Evolutionary conservation across 1,140 invertebrate genomes (phyloP).

Genomic region (Stenopsyche tienmushanensis): DNA sequence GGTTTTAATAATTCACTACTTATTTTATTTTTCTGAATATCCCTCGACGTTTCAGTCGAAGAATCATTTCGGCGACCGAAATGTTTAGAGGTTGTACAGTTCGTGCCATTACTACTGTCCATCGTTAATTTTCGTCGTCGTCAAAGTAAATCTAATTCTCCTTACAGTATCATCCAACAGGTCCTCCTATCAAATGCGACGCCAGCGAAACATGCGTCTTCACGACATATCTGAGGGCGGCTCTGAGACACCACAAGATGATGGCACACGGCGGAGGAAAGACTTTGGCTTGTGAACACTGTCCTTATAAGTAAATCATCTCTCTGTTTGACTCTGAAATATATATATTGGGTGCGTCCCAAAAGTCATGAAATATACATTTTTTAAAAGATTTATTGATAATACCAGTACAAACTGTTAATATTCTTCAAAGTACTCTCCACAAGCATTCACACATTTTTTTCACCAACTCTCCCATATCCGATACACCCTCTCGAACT

Average conservation of each 20-base stretch:
- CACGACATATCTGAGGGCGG: conserved; percentile 36
- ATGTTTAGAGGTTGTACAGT: not conserved
- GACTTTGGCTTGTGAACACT: conserved; percentile 38
- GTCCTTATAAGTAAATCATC: conserved; percentile 40
- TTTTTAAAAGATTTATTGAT: no score
- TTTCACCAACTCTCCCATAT: no score
- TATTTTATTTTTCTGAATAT: not conserved
- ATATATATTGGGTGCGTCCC: no score
- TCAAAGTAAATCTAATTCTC: no score
- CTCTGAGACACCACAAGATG: conserved; percentile 40
- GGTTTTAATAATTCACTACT: conserved; percentile 11
- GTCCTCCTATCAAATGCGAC: conserved; percentile 41
- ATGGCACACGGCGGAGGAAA: conserved; percentile 39
- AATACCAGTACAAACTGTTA: no score
- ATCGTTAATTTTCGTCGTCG: not conserved
- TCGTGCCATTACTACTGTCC: no score
- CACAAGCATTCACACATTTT: no score
- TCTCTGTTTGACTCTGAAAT: conserved; percentile 38
- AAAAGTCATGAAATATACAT: no score
- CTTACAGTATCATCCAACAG: conserved; percentile 40
- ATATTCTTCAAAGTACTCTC: no score
- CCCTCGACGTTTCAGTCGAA: not conserved
- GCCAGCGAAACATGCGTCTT: conserved; percentile 29
- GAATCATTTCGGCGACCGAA: no score
- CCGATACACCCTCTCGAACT: no score